Evolutionary conservation across 2,888 invertebrate species (phyloP).

Genomic region (Calliphora vomitoria): DNA sequence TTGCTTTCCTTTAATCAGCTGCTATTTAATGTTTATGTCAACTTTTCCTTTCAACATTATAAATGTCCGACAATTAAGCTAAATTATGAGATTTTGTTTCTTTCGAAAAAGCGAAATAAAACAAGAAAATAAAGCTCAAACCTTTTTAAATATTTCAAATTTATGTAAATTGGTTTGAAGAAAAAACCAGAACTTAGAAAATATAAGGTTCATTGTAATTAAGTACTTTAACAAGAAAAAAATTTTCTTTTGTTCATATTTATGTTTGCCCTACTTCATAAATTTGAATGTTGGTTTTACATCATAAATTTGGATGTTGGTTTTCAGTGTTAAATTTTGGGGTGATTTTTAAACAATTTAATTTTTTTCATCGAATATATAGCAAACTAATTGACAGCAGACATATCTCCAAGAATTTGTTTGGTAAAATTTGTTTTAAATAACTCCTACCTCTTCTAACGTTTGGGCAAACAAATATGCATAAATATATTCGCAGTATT

Average conservation of each 20-base stretch:
- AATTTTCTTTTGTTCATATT: conserved; percentile 8
- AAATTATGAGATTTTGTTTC: conserved; percentile 38
- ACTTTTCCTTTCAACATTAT: conserved; percentile 19
- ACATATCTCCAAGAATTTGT: too few relatives aligned
- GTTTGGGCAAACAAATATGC: too few relatives aligned
- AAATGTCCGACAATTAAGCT: conserved; percentile 45
- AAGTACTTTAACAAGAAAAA: conserved; percentile 22
- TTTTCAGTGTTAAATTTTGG: too few relatives aligned
- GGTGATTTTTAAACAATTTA: too few relatives aligned
- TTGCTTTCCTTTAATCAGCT: conserved; percentile 37
- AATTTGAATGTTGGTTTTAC: not conserved
- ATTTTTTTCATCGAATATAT: too few relatives aligned
- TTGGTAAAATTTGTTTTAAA: too few relatives aligned
- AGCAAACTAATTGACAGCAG: too few relatives aligned
- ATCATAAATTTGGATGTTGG: not conserved
- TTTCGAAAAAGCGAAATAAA: not conserved
- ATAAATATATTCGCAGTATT: too few relatives aligned
- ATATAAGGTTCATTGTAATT: conserved; percentile 36
- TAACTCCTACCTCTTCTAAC: too few relatives aligned
- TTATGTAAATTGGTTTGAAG: conserved; percentile 47
- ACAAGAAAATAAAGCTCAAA: not conserved
- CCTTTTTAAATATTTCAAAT: conserved; percentile 47
- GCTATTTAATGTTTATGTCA: conserved; percentile 35
- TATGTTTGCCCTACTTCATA: not conserved
- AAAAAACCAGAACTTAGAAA: not conserved